These are phyloP conservation scores for Acheta domesticus DNA, from an alignment of 2,888 invertebrate species.

Conservation along the genomic window DNA sequence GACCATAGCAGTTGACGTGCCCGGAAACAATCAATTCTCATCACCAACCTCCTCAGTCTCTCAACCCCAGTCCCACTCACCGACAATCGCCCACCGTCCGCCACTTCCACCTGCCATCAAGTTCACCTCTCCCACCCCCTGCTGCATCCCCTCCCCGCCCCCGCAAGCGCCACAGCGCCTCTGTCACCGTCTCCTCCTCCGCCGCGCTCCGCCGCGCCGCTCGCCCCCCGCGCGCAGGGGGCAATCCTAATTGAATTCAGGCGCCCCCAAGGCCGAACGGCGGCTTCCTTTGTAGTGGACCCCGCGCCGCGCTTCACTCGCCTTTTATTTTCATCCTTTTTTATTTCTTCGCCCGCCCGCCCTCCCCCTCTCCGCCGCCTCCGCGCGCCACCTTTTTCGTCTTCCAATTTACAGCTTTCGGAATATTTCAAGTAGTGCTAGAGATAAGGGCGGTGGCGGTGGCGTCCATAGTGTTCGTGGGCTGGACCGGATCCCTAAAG, in stretches of 20 bases:
- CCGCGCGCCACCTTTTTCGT: constrained; percentile 8
- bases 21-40: too few relatives aligned
- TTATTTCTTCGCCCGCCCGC: not conserved
- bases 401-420: not conserved
- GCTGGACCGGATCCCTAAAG: too few relatives aligned
- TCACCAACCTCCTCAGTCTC: too few relatives aligned
- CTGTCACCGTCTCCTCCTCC: not conserved
- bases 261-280: not conserved
- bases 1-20: too few relatives aligned
- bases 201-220: not conserved
- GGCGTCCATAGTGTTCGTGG: too few relatives aligned
- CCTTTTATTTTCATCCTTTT: not conserved
- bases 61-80: too few relatives aligned
- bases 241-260: constrained; percentile 18
- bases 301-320: not conserved
- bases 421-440: not conserved
- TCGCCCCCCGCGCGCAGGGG: not conserved
- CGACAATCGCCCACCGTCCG: not conserved
- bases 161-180: not conserved
- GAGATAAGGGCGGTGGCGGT: too few relatives aligned
- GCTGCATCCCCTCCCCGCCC: not conserved
- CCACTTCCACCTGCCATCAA: not conserved
- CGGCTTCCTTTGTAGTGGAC: constrained; percentile 2
- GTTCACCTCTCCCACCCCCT: not conserved
- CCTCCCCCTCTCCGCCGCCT: not conserved